These are phyloP conservation scores for Stylophora pistillata DNA, from an alignment of 64 coral and sea anemone species.

Conservation along the genomic window DNA sequence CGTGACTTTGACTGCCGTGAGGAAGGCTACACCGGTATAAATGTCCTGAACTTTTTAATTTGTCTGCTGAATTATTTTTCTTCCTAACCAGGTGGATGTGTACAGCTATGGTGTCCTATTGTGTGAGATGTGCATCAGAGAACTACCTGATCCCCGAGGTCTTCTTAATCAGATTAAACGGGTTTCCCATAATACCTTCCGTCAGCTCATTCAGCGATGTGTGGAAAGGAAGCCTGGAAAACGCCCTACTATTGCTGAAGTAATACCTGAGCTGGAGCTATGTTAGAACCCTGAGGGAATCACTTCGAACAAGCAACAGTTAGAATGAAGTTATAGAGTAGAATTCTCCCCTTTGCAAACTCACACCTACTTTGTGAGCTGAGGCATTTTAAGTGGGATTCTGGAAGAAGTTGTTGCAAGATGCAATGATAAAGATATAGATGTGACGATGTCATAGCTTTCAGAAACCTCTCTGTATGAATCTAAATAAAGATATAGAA, in stretches of 20 bases:
- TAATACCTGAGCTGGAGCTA: not conserved
- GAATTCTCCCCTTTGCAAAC: too few relatives aligned
- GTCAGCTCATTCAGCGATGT: not conserved
- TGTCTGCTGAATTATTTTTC: not conserved
- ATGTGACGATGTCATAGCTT: too few relatives aligned
- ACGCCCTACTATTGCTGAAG: not conserved
- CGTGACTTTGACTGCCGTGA: not conserved
- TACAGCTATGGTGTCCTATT: slow-evolving; percentile 36
- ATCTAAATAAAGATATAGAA: too few relatives aligned
- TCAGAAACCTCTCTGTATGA: too few relatives aligned
- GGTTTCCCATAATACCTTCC: not conserved
- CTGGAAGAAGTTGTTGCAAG: too few relatives aligned
- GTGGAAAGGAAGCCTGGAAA: not conserved
- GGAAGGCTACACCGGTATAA: not conserved
- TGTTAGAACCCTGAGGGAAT: too few relatives aligned
- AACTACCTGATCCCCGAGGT: not conserved
- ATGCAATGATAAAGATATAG: too few relatives aligned
- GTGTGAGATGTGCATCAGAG: slow-evolving; percentile 32
- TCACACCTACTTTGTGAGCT: too few relatives aligned
- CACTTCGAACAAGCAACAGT: too few relatives aligned
- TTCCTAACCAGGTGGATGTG: slow-evolving; percentile 11
- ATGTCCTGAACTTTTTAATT: not conserved
- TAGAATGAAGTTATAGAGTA: too few relatives aligned
- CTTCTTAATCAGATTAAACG: not conserved
- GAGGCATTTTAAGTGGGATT: too few relatives aligned